Conservation (phyloP, 2,113 vertebrate species). For the Nesogale talazaci region DNA sequence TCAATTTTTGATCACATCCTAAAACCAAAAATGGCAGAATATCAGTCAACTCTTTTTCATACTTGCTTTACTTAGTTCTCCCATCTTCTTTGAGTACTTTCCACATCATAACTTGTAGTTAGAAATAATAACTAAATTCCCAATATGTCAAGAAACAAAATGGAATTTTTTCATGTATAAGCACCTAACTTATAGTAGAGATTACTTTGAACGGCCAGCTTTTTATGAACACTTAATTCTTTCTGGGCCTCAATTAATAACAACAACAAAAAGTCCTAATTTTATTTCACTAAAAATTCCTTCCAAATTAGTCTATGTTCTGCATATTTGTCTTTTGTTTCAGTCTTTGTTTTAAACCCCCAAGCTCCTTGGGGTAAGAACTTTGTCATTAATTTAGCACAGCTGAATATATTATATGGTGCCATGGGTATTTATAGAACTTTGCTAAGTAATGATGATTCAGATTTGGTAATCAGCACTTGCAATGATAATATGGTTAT, state of each 20-base stretch:
- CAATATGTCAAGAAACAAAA: constrained; percentile 10
- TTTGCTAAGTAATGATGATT: constrained; percentile 84
- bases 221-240: background rate
- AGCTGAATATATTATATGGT: constrained; percentile 82
- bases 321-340: constrained; percentile 62
- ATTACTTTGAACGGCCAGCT: constrained; percentile 25
- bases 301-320: constrained; percentile 44
- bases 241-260: constrained; percentile 7
- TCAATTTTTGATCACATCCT: too few species aligned
- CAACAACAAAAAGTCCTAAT: constrained; percentile 48
- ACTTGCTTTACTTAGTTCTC: too few species aligned
- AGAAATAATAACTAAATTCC: background rate
- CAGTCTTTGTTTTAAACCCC: constrained; percentile 73
- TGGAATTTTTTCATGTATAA: background rate
- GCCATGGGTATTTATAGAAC: constrained; percentile 82
- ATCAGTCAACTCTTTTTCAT: too few species aligned
- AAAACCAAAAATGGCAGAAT: too few species aligned
- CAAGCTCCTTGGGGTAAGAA: constrained; percentile 74
- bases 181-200: background rate
- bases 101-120: background rate
- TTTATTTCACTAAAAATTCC: constrained; percentile 43
- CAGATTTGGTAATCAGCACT: constrained; percentile 82
- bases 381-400: constrained; percentile 81
- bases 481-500: constrained; percentile 79
- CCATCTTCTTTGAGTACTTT: too few species aligned